Base-by-base conservation (phyloP, 1,140 invertebrate genomes). In the Ooceraea biroi region DNA sequence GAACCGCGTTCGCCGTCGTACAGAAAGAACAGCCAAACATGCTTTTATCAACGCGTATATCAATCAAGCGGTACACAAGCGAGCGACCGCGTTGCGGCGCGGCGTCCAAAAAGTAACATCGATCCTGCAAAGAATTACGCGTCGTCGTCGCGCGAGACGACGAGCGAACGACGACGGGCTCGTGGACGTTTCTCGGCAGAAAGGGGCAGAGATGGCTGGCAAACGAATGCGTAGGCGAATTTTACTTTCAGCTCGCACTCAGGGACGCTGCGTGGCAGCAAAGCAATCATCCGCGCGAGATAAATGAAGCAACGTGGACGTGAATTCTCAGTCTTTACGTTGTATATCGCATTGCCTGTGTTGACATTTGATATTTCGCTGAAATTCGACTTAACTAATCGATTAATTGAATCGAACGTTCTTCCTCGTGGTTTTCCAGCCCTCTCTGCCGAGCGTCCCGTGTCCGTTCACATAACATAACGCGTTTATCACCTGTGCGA, bases 1-100 rank as follows among this genome's bases (percentile, higher is more conserved):
- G 88, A 89, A 89, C 88, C 88, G 87, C 88, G 61, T 83, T 84
- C 82, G 88, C 85, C 61, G 57, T 85, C 82, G 72, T 82, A 87
- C 55, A n/a, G 80, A 89, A 89, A 57, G 48, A 88, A 88, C 73
- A 86, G 85, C 61, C 60, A 86, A 78, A 72, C 36, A 7, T 50
- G 76, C 73, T 65, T 73, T 36, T 36, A 36, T 55, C 87, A 85
- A 85, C 85, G 65, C 76, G 69, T 80, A 80, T 80, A 80, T 71
- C 82, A 86, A 86, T 78, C 76, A 88, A 89, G 80, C 84, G 36
- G 83, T 71, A 77, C 66, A 88, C 22, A 48, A 82, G 66, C 86
- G 86, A 82, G 86, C 87, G 86, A 82, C 72, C 87, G 87, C 85
- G 63, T 88, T 84, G 77, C 84, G 74, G 87, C 77, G 77, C 84